Percentiles rank a stretch among this genome's conserved stretches.
phyloP scores from a whole-genome alignment of 2,113 vertebrate genomes.

The Semnornis frantzii region DNA sequence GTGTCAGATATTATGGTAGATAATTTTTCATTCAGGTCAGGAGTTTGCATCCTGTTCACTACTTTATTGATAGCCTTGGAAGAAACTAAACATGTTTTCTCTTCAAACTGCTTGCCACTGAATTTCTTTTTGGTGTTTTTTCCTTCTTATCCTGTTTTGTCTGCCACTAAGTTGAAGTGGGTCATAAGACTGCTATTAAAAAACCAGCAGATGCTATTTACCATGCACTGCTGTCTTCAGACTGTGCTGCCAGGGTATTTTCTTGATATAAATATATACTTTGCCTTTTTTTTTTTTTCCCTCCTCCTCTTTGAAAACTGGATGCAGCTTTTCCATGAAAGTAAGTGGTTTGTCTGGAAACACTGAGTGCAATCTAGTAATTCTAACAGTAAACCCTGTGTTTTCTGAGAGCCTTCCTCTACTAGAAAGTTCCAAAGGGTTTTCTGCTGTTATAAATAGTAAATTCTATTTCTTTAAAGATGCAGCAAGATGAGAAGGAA shows the following conservation, averaged over 20 bases:
- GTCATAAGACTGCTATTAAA: conserved; percentile 31
- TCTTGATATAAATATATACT: background rate
- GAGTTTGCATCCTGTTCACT: background rate
- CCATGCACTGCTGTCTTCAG: background rate
- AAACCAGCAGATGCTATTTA: conserved; percentile 28
- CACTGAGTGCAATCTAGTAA: conserved; percentile 29
- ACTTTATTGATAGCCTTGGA: background rate
- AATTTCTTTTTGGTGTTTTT: conserved; percentile 26
- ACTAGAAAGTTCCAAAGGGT: background rate
- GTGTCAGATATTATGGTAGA: background rate
- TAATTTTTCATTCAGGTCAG: background rate
- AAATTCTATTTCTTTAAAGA: conserved; percentile 2
- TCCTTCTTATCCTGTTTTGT: conserved; percentile 26
- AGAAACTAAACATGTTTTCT: background rate
- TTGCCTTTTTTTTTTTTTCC: background rate
- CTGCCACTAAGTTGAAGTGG: background rate
- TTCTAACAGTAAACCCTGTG: conserved; percentile 5
- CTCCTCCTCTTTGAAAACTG: background rate
- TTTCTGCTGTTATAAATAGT: conserved; percentile 15
- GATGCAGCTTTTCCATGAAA: conserved; percentile 14
- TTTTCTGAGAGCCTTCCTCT: background rate
- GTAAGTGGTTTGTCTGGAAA: conserved; percentile 8
- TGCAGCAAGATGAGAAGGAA: background rate
- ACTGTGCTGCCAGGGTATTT: background rate
- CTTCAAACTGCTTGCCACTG: background rate